Evolutionary conservation across 35 echinoderm and acorn worm genomes (phyloP).

Genomic region (Patiria miniata): DNA sequence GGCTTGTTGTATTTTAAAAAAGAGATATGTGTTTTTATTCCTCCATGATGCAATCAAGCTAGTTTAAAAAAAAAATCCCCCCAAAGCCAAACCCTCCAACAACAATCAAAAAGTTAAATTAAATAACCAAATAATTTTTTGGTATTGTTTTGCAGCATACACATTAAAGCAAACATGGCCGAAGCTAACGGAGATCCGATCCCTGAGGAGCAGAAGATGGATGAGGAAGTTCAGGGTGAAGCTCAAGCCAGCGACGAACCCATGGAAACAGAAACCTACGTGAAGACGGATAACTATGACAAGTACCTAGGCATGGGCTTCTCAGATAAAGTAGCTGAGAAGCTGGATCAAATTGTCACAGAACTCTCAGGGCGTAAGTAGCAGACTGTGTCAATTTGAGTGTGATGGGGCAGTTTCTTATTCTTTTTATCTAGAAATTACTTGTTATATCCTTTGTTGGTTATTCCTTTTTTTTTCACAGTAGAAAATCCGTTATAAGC

Average conservation of each 20-base stretch:
- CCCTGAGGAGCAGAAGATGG: constrained; percentile 40
- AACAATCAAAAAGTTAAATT: no score
- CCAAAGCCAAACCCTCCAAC: no score
- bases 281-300: constrained; percentile 89
- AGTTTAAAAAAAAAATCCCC: no score
- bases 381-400: neutral
- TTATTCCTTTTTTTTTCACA: no score
- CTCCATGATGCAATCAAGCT: no score
- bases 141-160: neutral
- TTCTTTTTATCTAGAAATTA: no score
- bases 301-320: constrained; percentile 81
- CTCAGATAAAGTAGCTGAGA: constrained; percentile 81
- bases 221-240: constrained; percentile 47
- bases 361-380: neutral
- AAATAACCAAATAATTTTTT: no score
- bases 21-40: no score
- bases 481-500: no score
- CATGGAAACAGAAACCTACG: constrained; percentile 70
- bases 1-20: no score
- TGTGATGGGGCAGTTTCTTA: neutral
- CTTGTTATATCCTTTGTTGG: no score
- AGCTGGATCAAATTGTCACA: constrained; percentile 68
- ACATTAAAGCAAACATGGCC: constrained; percentile 49
- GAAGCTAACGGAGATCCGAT: constrained; percentile 57
- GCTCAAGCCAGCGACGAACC: constrained; percentile 57